Conservation (phyloP, 2,113 vertebrate genomes). For the Maccullochella peelii region DNA sequence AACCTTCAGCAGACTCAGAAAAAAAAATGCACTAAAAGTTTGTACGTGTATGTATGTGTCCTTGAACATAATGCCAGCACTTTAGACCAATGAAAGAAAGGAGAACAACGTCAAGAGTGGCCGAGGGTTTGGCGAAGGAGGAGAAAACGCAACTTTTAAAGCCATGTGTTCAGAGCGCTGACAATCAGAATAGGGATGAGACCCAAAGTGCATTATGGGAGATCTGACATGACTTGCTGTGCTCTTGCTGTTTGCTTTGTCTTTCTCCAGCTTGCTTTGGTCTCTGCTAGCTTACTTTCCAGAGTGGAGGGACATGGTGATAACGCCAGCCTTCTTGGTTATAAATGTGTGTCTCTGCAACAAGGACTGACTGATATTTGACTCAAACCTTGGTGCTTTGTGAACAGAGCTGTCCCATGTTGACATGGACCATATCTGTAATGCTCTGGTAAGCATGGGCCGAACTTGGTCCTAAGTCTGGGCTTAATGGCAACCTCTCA, state of each 20-base stretch:
- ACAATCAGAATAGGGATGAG: constrained; percentile 84
- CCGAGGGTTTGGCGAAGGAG: constrained; percentile 48
- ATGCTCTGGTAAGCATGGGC: constrained; percentile 58
- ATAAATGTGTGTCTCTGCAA: constrained; percentile 62
- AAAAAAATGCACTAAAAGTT: constrained; percentile 79
- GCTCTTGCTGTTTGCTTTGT: constrained; percentile 77
- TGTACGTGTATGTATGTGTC: constrained; percentile 71
- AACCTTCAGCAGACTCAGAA: constrained; percentile 68
- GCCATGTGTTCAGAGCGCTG: constrained; percentile 86
- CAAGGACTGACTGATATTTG: constrained; percentile 61
- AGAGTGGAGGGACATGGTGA: constrained; percentile 53
- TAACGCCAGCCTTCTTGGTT: constrained; percentile 66
- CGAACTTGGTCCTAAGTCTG: constrained; percentile 36
- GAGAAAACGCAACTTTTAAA: constrained; percentile 75
- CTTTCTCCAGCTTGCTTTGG: constrained; percentile 77
- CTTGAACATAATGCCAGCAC: constrained; percentile 82
- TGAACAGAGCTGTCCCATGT: constrained; percentile 65
- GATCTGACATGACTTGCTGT: constrained; percentile 74
- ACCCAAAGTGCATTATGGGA: constrained; percentile 80
- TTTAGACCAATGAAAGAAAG: constrained; percentile 67
- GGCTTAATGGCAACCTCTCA: constrained; percentile 56
- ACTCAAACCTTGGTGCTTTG: constrained; percentile 76
- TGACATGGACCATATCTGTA: constrained; percentile 68
- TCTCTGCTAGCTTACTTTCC: constrained; percentile 73
- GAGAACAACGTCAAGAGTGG: constrained; percentile 30